phyloP scores from a whole-genome alignment of 2,797 vertebrate genomes.

The Hemitrygon akajei region DNA sequence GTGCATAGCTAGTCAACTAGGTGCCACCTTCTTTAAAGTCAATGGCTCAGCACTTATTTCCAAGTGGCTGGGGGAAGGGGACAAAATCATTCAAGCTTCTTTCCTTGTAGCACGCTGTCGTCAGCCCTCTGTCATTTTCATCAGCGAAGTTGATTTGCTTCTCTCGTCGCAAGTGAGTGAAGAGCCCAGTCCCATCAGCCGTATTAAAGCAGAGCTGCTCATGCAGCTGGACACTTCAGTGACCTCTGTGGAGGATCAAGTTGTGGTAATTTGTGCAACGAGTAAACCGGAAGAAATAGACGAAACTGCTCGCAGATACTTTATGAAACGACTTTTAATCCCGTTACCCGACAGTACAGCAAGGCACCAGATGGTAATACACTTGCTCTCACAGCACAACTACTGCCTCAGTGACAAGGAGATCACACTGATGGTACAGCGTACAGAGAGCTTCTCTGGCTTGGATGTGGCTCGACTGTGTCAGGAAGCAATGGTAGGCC shows the following conservation, averaged over 20 bases:
- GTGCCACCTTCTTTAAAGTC: constrained; percentile 87
- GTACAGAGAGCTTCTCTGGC: constrained; percentile 97
- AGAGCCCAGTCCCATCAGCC: constrained; percentile 83
- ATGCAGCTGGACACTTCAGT: constrained; percentile 91
- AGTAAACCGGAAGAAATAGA: constrained; percentile 97
- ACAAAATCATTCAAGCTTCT: constrained; percentile 89
- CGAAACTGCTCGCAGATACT: constrained; percentile 93
- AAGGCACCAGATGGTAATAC: constrained; percentile 98
- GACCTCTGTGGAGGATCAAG: constrained; percentile 88
- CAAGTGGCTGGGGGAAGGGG: constrained; percentile 92
- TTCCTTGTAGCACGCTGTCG: constrained; percentile 93
- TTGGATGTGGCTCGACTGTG: constrained; percentile 90
- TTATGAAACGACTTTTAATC: constrained; percentile 93
- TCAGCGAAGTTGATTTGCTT: constrained; percentile 92
- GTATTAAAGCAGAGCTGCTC: constrained; percentile 91
- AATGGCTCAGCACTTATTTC: constrained; percentile 83
- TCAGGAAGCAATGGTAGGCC: constrained; percentile 88
- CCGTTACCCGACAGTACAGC: constrained; percentile 91
- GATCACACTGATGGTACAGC: constrained; percentile 91
- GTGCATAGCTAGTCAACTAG: constrained; percentile 92
- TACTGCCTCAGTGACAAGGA: constrained; percentile 99
- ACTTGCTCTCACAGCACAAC: constrained; percentile 98
- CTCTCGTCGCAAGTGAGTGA: constrained; percentile 82
- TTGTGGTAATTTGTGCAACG: constrained; percentile 94
- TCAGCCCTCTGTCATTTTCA: constrained; percentile 90